phyloP scores from a whole-genome alignment of 2,113 vertebrate genomes.

The Phylloscopus trochiloides region DNA sequence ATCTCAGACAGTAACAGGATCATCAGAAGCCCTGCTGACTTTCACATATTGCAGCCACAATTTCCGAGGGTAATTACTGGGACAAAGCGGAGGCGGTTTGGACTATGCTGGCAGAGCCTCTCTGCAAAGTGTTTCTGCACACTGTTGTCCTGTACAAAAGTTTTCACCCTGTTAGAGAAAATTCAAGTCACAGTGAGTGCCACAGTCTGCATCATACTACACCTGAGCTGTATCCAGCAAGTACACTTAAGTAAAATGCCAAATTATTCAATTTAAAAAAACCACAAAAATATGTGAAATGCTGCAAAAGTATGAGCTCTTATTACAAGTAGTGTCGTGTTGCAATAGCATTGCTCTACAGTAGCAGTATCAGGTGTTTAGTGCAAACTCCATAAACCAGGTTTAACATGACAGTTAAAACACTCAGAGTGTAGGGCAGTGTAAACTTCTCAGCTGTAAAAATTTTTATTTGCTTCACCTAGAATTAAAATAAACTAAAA shows the following conservation, averaged over 20 bases:
- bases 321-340: background rate
- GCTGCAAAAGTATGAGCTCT: background rate
- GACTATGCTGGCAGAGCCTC: background rate
- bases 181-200: background rate
- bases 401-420: background rate
- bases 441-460: background rate
- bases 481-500: background rate
- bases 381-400: background rate
- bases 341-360: background rate
- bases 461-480: background rate
- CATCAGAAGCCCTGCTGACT: background rate
- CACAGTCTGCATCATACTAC: background rate
- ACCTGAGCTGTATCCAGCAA: background rate
- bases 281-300: background rate
- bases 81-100: background rate
- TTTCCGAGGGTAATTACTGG: background rate
- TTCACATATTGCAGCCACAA: background rate
- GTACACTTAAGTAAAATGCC: background rate
- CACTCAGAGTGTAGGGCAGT: background rate
- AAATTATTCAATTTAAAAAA: background rate
- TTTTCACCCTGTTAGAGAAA: background rate
- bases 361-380: accelerated
- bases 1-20: background rate
- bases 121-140: background rate
- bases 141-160: background rate